Conservation (phyloP, 92 coral and sea anemone species). For the Paragorgia papillata region DNA sequence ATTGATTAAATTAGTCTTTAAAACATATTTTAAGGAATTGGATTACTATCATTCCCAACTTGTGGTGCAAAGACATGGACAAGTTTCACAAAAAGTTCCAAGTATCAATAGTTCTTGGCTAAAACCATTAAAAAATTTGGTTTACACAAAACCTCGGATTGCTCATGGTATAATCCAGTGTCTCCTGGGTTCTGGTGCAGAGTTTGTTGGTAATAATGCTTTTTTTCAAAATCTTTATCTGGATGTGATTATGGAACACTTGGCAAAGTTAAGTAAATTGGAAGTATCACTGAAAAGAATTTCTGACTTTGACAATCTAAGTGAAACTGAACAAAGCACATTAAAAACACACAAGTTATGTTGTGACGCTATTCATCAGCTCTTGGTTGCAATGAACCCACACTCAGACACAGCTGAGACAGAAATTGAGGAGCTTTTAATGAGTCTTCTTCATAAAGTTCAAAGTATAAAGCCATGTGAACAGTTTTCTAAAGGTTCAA, state of each 20-base stretch:
- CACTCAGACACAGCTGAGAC: slow-evolving; percentile 63
- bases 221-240: slow-evolving; percentile 69
- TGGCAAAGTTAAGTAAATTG: not conserved
- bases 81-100: slow-evolving; percentile 64
- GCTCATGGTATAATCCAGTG: slow-evolving; percentile 77
- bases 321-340: slow-evolving; percentile 8
- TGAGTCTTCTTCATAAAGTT: slow-evolving; percentile 60
- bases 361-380: slow-evolving; percentile 51
- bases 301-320: not conserved
- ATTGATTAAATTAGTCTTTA: no score
- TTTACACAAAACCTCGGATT: slow-evolving; percentile 68
- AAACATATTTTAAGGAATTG: slow-evolving; percentile 70
- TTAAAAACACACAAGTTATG: slow-evolving; percentile 26
- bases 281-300: slow-evolving; percentile 23
- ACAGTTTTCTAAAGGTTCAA: slow-evolving; percentile 61
- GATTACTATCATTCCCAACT: slow-evolving; percentile 84
- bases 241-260: slow-evolving; percentile 59
- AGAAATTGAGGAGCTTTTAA: slow-evolving; percentile 63
- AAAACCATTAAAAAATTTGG: slow-evolving; percentile 61
- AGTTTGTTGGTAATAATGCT: slow-evolving; percentile 72
- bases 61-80: slow-evolving; percentile 69
- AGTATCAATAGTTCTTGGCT: slow-evolving; percentile 66
- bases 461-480: slow-evolving; percentile 31
- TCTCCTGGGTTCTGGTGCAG: slow-evolving; percentile 65
- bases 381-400: slow-evolving; percentile 77